These are phyloP conservation scores for Mayetiola destructor DNA, from an alignment of 2,888 invertebrate species.

Conservation along the genomic window DNA sequence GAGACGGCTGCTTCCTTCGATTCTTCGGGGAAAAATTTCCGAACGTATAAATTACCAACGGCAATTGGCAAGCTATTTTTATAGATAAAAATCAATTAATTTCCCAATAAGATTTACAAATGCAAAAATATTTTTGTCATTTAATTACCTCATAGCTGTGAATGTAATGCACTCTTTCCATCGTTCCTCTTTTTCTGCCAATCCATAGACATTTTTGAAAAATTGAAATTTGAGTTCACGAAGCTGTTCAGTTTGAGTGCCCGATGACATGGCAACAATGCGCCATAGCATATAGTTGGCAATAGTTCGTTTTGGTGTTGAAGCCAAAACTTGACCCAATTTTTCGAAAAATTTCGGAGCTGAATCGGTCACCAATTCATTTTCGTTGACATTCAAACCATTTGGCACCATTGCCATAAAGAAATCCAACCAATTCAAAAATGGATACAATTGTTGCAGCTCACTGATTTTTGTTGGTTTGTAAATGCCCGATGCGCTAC, in stretches of 20 bases:
- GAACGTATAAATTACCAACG: slow-evolving; percentile 31
- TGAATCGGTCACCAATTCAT: slow-evolving; percentile 69
- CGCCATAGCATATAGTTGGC: slow-evolving; percentile 93
- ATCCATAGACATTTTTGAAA: slow-evolving; percentile 65
- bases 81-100: too few species aligned
- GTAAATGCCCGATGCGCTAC: slow-evolving; percentile 70
- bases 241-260: neutral
- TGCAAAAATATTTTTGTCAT: too few species aligned
- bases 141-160: slow-evolving; percentile 58
- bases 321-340: slow-evolving; percentile 46
- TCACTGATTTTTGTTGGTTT: slow-evolving; percentile 67
- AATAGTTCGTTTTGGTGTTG: slow-evolving; percentile 47
- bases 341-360: slow-evolving; percentile 66
- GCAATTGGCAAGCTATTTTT: slow-evolving; percentile 32
- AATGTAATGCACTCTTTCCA: slow-evolving; percentile 87
- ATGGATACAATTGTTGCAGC: slow-evolving; percentile 53
- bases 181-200: slow-evolving; percentile 70
- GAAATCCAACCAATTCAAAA: slow-evolving; percentile 46
- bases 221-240: neutral
- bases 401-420: slow-evolving; percentile 64
- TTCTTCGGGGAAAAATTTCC: slow-evolving; percentile 38
- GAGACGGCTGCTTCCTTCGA: slow-evolving; percentile 40
- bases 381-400: slow-evolving; percentile 42
- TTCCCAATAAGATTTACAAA: too few species aligned
- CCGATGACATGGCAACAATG: slow-evolving; percentile 38